Conservation (phyloP, 1,140 invertebrate genomes). For the Neodiprion virginianus region DNA sequence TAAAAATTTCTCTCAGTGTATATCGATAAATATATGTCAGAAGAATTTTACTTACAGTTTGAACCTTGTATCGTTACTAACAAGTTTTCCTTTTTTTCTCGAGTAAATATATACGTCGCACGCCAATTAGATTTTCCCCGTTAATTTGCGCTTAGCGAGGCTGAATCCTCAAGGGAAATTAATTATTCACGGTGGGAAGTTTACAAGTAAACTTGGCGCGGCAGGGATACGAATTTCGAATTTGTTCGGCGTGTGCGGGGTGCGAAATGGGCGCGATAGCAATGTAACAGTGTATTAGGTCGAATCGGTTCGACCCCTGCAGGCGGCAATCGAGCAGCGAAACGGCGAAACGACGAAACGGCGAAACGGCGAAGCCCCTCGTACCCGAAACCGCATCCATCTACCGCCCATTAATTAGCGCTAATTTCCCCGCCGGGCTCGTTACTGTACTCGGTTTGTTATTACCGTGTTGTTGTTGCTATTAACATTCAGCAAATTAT, state of each 20-base stretch:
- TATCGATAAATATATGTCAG: too few species aligned
- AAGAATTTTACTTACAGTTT: too few species aligned
- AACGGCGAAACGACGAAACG: background rate
- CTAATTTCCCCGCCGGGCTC: background rate
- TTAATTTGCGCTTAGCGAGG: background rate
- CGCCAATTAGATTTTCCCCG: background rate
- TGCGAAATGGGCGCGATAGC: background rate
- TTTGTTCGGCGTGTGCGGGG: background rate
- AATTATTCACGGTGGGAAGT: background rate
- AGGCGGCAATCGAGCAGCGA: too few species aligned
- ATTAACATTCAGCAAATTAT: background rate
- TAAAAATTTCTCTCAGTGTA: too few species aligned
- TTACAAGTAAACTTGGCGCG: slow-evolving; percentile 1
- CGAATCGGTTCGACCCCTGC: too few species aligned
- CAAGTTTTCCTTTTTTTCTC: too few species aligned
- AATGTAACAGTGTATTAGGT: background rate
- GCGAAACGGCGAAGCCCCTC: background rate
- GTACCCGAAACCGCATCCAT: background rate
- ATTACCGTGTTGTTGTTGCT: background rate
- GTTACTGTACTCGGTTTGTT: background rate
- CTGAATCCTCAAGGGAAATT: background rate
- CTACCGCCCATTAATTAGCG: background rate
- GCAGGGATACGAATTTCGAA: background rate
- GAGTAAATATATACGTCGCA: background rate
- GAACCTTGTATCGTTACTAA: too few species aligned